Evolutionary conservation across 2,113 vertebrate genomes (phyloP), one percentile per base, ranked within the genome.

Genomic region (Kryptolebias marmoratus): DNA sequence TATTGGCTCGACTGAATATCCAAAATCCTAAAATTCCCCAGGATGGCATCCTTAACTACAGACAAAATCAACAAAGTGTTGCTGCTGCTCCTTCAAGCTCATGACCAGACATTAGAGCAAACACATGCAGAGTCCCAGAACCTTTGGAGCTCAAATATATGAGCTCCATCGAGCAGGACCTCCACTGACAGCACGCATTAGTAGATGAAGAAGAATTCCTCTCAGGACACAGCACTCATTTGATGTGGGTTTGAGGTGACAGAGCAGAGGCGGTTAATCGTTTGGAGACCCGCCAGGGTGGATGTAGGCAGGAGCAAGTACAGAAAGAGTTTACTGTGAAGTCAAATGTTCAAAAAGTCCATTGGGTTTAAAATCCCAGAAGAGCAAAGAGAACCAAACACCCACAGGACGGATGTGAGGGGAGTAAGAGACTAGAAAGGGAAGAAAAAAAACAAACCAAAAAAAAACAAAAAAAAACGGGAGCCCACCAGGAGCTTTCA

Each of bases 401-500:
- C 79, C 81, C 80, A 50, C 56, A 83, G 83, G 81, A 88, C 75
- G 85, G 87, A 90, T 87, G 89, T 86, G 88, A 88, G 67, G 70
- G 73, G 63, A 85, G 75, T 12, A 58, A 79, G 71, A 76, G 63
- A 82, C 76, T 48, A 78, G 59, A 50, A 42, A 47, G 68, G 53
- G 6, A 72, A 54, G 42, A 31, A 42, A 67, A 47, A 8, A 64
- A 77, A 81, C 71, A 81, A 74, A 22, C 22, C 22, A 22, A 31
- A 42, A 67, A 47, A 8, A 64, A 77, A 81, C 71, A 81, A 74
- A 22, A 22, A 22, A 22, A 22, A 22, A 22, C 22, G 22, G 59
- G 64, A 81, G 57, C 86, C 82, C 89, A 88, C 85, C 79, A 76
- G 89, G 85, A 90, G 85, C 82, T 78, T 79, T 90, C 84, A 86